Evolutionary conservation across 2,113 vertebrate species (phyloP).

Genomic region (Ceyx cyanopectus): DNA sequence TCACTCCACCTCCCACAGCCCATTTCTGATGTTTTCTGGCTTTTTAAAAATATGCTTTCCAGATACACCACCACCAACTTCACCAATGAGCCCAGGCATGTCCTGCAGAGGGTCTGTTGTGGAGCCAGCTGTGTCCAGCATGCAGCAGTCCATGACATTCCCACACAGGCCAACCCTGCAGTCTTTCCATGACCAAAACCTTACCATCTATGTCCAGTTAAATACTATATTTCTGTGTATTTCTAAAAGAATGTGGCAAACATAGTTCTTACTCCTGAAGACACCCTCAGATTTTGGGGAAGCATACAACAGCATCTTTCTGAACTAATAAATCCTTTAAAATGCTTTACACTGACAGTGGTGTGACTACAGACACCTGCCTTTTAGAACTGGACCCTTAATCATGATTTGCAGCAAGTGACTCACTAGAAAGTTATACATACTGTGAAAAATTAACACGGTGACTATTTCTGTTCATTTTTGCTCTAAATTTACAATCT

Average conservation of each 20-base stretch:
- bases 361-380: not conserved
- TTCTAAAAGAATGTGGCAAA: not conserved
- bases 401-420: not conserved
- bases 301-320: not conserved
- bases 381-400: not conserved
- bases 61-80: not conserved
- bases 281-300: not conserved
- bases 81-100: fast-evolving
- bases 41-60: not conserved
- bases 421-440: not conserved
- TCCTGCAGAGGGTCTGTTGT: not conserved
- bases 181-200: not conserved
- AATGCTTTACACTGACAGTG: not conserved
- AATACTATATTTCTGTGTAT: not conserved
- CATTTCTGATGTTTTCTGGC: not conserved
- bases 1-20: not conserved
- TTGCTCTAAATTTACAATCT: not conserved
- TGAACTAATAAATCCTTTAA: not conserved
- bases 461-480: not conserved
- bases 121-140: not conserved
- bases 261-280: not conserved
- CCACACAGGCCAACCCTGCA: not conserved
- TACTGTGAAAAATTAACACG: not conserved
- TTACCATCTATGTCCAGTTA: not conserved
- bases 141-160: not conserved